Base-by-base conservation (phyloP, 2,113 vertebrate species). In the Gnathonemus echidnorhynchus region DNA sequence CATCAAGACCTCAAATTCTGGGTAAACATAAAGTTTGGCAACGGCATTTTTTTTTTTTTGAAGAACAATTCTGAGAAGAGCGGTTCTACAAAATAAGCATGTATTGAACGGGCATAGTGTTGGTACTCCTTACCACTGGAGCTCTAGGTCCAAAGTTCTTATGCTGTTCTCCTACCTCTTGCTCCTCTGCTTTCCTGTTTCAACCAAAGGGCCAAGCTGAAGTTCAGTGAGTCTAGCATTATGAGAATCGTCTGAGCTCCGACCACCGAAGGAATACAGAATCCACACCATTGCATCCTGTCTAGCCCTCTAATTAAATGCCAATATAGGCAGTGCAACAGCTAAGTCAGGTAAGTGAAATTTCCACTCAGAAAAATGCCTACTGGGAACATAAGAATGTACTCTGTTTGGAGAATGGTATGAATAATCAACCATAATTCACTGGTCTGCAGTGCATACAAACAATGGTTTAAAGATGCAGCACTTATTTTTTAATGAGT, bases 261-360 rank as follows among this genome's bases (percentile, higher is more conserved):
- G 5, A 80, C 35, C 35, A 42, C 74, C 35, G 5, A 27, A 80
- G 74, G 74, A 80, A 80, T 80, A 80, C 35, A 42, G 74, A 42
- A 80, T 80, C 74, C 74, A 8, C 74, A 80, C 31, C 74, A 80
- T 21, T 1, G 15, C 74, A 15, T 80, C 35, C 74, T 3, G 31
- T 80, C 31, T 15, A 80, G 35, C 74, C 74, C 6, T 80, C 5
- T 42, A 80, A 80, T 80, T 42, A 80, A 80, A 80, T 80, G 35
- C 31, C 17, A 39, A 39, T 15, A 42, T 15, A 42, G 6, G 35
- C 74, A 80, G 74, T 17, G 74, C 74, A 80, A 39, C 74, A 80
- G 35, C 74, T 80, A 42, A 80, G 74, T 80, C 74, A 80, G 74
- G 74, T 80, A 80, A 80, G 35, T 80, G 35, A 80, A 80, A 80